Conservation (phyloP, 1,140 invertebrate species). For the Zaprionus nigranus region DNA sequence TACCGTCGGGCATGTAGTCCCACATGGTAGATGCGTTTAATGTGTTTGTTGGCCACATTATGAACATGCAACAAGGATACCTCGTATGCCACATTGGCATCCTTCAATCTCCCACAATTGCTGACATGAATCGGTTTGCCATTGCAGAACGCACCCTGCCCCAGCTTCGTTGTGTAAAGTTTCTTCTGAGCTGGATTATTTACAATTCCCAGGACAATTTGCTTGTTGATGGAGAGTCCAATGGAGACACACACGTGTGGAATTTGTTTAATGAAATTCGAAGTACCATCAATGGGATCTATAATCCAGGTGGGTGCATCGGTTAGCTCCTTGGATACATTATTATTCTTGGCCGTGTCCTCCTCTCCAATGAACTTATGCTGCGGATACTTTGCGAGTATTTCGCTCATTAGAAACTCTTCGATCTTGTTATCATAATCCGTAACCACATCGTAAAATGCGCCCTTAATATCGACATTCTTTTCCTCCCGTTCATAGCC, state of each 20-base stretch:
- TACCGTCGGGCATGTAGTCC: constrained; percentile 74
- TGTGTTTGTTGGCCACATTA: constrained; percentile 74
- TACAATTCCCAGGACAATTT: constrained; percentile 89
- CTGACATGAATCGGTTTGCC: constrained; percentile 86
- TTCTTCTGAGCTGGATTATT: constrained; percentile 91
- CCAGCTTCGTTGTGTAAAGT: constrained; percentile 89
- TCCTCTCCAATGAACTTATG: constrained; percentile 96
- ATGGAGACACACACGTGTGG: constrained; percentile 88
- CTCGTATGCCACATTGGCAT: constrained; percentile 83
- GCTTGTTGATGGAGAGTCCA: constrained; percentile 88
- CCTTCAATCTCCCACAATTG: constrained; percentile 53
- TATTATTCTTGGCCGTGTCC: constrained; percentile 87
- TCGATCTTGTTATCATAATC: constrained; percentile 93
- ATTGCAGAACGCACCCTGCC: constrained; percentile 91
- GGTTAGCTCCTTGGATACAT: constrained; percentile 87
- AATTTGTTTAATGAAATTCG: constrained; percentile 90
- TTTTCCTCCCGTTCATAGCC: constrained; percentile 85
- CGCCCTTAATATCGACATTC: constrained; percentile 86
- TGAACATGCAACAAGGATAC: constrained; percentile 76
- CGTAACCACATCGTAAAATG: constrained; percentile 92
- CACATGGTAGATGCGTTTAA: constrained; percentile 80
- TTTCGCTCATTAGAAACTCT: constrained; percentile 88
- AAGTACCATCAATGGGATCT: constrained; percentile 91
- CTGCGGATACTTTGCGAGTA: constrained; percentile 88
- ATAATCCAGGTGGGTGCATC: constrained; percentile 95